Evolutionary conservation across 2,888 invertebrate genomes (phyloP).

Genomic region (Chloromyia formosa): DNA sequence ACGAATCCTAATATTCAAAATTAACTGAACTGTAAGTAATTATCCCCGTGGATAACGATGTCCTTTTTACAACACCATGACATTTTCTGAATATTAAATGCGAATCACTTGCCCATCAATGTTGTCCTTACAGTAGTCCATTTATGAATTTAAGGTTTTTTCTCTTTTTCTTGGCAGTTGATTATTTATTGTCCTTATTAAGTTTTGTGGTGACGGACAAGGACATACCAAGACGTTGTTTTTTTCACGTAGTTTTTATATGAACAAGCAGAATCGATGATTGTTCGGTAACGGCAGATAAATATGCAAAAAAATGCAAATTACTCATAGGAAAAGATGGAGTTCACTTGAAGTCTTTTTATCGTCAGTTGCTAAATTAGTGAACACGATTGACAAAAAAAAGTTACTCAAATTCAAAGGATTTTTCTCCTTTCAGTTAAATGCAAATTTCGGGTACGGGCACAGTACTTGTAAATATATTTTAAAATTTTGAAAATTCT

Average conservation of each 20-base stretch:
- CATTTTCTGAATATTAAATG: constrained; percentile 50
- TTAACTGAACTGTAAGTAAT: constrained; percentile 50
- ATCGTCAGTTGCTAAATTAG: background rate
- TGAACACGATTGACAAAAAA: background rate
- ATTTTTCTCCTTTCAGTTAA: background rate
- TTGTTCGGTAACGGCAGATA: constrained; percentile 28
- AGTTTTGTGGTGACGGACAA: constrained; percentile 41
- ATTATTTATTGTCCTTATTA: constrained; percentile 47
- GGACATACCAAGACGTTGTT: constrained; percentile 13
- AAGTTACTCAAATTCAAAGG: constrained; percentile 21
- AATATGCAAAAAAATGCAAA: constrained; percentile 42
- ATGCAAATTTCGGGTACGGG: background rate
- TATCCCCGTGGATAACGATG: constrained; percentile 46
- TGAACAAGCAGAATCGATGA: background rate
- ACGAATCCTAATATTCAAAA: constrained; percentile 47
- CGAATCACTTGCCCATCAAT: constrained; percentile 39
- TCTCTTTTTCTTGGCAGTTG: constrained; percentile 39
- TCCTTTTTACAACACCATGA: constrained; percentile 45
- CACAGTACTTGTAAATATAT: background rate
- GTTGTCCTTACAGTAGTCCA: background rate
- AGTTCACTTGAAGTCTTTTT: background rate
- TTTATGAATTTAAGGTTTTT: constrained; percentile 36
- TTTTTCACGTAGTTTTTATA: too few relatives aligned
- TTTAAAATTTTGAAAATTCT: constrained; percentile 7
- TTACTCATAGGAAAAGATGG: constrained; percentile 11